Base-by-base conservation (phyloP, 2,888 invertebrate species). In the Drosophila monieri region DNA sequence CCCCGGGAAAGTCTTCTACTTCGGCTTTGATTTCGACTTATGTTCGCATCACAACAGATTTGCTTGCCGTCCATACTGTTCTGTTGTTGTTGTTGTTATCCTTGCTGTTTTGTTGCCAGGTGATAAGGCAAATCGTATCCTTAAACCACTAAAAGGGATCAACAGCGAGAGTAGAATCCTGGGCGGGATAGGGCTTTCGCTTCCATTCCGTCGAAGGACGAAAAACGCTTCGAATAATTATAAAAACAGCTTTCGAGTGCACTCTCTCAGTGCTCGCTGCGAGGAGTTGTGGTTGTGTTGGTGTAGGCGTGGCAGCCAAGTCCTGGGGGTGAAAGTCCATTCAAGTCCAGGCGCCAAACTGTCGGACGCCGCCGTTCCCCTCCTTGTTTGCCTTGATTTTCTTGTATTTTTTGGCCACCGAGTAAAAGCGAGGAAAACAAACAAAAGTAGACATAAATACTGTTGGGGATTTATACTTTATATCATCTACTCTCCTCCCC, bases 311-410 rank as follows among this genome's bases (percentile, higher is more conserved):
- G 14, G 10, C 14, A 9, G 14, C 39, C n/a, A 5, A 9, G 21
- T 9, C 21, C 9, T 10, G 44, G 48, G 60, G 49, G 41, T n/a
- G 35, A n/a, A 35, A 35, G 14, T n/a, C n/a, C 35, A 35, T 35
- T 62, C 56, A 49, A 61, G 54, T 35, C 41, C 53, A 67, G 88
- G 88, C 88, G 81, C 88, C 81, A 74, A 69, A 59, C 65, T 74
- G 81, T 62, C 81, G 77, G 81, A 62, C 88, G 88, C 85, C 81
- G 53, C 85, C 88, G 53, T 37, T 15, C 15, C 35, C 41, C 46
- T 35, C 35, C 12, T 27, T 12, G 27, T 15, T 12, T 35, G 35
- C 35, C 6, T 35, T 35, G 6, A 35, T 35, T 35, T 35, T 35
- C 35, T 35, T 35, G 6, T 6, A 15, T 41, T 18, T 43, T 55